Percentiles rank a stretch among this genome's conserved stretches.
phyloP scores from a whole-genome alignment of 2,797 vertebrate genomes.

The Enteromius viviparus region DNA sequence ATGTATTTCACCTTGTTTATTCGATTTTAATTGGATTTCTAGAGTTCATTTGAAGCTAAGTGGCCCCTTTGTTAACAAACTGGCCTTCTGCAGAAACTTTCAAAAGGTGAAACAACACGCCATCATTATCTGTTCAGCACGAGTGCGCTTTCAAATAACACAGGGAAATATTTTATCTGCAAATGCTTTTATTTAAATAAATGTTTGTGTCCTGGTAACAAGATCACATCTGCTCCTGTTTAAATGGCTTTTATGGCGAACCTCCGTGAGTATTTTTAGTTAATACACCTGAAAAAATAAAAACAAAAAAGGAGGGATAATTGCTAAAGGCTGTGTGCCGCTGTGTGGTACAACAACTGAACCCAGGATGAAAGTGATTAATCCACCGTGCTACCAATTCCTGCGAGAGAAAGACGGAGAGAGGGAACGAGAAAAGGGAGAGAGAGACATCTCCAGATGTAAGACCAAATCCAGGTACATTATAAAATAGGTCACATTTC shows the following conservation, averaged over 20 bases:
- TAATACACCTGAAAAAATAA: constrained; percentile 48
- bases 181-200: not conserved
- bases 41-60: not conserved
- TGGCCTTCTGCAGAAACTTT: constrained; percentile 7
- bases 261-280: constrained; percentile 20
- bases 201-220: constrained; percentile 1
- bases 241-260: constrained; percentile 33
- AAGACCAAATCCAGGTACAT: constrained; percentile 54
- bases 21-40: constrained; percentile 19
- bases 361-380: constrained; percentile 55
- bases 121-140: constrained; percentile 1
- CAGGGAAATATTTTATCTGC: not conserved
- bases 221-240: constrained; percentile 36
- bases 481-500: constrained; percentile 61
- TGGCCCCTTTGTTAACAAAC: not conserved
- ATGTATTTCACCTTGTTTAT: not conserved
- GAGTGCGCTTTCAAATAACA: not conserved
- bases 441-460: constrained; percentile 50
- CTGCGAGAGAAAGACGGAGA: constrained; percentile 38
- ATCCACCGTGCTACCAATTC: constrained; percentile 52
- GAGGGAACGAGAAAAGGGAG: constrained; percentile 27
- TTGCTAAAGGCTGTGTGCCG: constrained; percentile 38
- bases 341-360: constrained; percentile 49
- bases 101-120: not conserved
- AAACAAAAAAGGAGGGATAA: constrained; percentile 33